These are phyloP conservation scores for Araneus ventricosus DNA, from an alignment of 1,140 invertebrate species.

Conservation along the genomic window DNA sequence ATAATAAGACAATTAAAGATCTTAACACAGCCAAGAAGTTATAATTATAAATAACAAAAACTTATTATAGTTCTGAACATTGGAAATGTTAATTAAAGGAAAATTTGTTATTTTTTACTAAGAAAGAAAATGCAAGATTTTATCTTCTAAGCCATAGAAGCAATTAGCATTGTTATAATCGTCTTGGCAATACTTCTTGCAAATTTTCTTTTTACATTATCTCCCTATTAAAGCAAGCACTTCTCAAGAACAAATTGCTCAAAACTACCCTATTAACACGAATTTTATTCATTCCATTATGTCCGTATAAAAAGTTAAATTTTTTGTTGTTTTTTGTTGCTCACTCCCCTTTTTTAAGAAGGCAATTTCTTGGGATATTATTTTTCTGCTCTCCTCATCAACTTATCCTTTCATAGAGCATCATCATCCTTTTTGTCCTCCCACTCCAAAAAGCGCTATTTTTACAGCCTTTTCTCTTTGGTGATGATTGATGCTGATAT, in stretches of 20 bases:
- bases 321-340: background rate
- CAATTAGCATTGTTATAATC: too few relatives aligned
- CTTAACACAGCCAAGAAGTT: too few relatives aligned
- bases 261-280: slow-evolving; percentile 23
- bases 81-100: too few relatives aligned
- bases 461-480: slow-evolving; percentile 35
- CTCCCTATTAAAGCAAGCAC: too few relatives aligned
- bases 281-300: slow-evolving; percentile 51
- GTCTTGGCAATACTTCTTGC: too few relatives aligned
- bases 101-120: too few relatives aligned
- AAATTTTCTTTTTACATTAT: too few relatives aligned
- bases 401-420: slow-evolving; percentile 26
- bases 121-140: too few relatives aligned
- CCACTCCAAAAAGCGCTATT: background rate
- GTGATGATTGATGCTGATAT: slow-evolving; percentile 59
- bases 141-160: too few relatives aligned
- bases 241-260: background rate
- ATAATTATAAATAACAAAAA: too few relatives aligned
- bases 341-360: background rate
- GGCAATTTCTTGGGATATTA: slow-evolving; percentile 38
- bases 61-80: too few relatives aligned
- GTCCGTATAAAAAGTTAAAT: background rate
- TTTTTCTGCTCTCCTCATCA: background rate
- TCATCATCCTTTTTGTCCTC: slow-evolving; percentile 38
- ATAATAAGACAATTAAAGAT: too few relatives aligned